A percentile compares a stretch with the other conserved stretches of the same genome.
Evolutionary conservation across 1,140 invertebrate genomes (phyloP).

Genomic region (Holotrichia oblita): DNA sequence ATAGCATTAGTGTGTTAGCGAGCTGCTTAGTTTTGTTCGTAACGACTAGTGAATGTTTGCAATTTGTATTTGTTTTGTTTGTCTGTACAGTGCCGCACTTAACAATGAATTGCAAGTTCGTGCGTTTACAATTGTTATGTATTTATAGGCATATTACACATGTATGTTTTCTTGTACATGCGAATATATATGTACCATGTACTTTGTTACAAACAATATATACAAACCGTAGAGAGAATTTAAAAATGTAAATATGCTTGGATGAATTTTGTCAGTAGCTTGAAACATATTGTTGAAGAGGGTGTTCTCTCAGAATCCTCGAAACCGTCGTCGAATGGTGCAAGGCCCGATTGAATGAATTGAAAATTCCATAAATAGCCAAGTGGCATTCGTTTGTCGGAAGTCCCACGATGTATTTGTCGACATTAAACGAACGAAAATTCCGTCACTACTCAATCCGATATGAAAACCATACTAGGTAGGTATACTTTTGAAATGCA

Average conservation of each 20-base stretch:
- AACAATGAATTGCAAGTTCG: background rate
- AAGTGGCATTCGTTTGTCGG: conserved; percentile 6
- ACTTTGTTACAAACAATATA: too few species aligned
- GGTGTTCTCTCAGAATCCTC: too few species aligned
- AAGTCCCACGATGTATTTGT: background rate
- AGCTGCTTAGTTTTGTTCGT: conserved; percentile 12
- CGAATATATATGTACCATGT: too few species aligned
- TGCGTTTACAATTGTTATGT: too few species aligned
- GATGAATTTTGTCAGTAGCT: too few species aligned
- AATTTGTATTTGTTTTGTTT: background rate
- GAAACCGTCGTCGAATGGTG: too few species aligned
- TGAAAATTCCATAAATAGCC: conserved; percentile 6
- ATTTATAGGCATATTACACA: too few species aligned
- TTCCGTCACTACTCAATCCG: background rate
- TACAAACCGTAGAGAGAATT: too few species aligned
- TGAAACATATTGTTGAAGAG: too few species aligned
- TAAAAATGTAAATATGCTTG: too few species aligned
- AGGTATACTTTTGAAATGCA: conserved; percentile 6
- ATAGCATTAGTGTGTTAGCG: background rate
- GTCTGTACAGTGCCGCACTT: background rate
- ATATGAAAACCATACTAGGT: background rate
- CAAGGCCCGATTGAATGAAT: background rate
- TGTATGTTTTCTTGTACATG: too few species aligned
- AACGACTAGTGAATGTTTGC: background rate
- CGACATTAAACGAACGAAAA: conserved; percentile 9